Conservation (phyloP, 2,797 vertebrate genomes). For the Rhadinocentrus ornatus region DNA sequence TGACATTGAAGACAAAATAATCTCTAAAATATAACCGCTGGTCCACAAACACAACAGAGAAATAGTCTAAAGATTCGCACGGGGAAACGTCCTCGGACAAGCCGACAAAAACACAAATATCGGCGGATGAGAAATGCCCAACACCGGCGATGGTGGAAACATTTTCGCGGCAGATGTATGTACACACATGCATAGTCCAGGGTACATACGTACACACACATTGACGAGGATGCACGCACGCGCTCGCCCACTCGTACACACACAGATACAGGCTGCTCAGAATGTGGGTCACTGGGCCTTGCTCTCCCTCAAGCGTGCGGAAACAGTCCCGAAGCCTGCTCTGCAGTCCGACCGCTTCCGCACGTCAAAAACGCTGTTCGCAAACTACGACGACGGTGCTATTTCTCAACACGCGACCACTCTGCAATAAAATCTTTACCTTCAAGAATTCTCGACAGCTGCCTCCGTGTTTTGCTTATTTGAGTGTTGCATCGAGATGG, state of each 20-base stretch:
- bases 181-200: slow-evolving; percentile 41
- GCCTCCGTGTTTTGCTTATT: slow-evolving; percentile 74
- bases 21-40: slow-evolving; percentile 54
- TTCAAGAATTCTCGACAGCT: slow-evolving; percentile 49
- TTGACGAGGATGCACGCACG: slow-evolving; percentile 41
- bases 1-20: slow-evolving; percentile 71
- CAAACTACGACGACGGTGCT: slow-evolving; percentile 2
- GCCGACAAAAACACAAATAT: neutral
- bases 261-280: slow-evolving; percentile 71
- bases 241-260: slow-evolving; percentile 70
- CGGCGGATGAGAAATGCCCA: slow-evolving; percentile 23
- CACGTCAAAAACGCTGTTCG: slow-evolving; percentile 46
- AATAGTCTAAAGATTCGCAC: slow-evolving; percentile 18
- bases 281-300: slow-evolving; percentile 89
- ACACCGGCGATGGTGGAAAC: slow-evolving; percentile 65
- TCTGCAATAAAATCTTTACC: slow-evolving; percentile 55
- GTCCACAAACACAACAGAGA: slow-evolving; percentile 29
- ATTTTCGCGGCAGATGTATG: slow-evolving; percentile 81
- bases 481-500: slow-evolving; percentile 69
- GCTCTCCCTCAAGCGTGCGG: slow-evolving; percentile 81
- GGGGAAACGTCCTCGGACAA: slow-evolving; percentile 15
- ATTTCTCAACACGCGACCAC: neutral
- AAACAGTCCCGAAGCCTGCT: slow-evolving; percentile 80
- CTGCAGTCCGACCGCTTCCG: slow-evolving; percentile 75
- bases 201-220: slow-evolving; percentile 26